Percentiles rank a stretch among this genome's conserved stretches.
These are phyloP conservation scores for Mus pahari DNA, from an alignment of 2,113 vertebrate genomes.

Conservation along the genomic window DNA sequence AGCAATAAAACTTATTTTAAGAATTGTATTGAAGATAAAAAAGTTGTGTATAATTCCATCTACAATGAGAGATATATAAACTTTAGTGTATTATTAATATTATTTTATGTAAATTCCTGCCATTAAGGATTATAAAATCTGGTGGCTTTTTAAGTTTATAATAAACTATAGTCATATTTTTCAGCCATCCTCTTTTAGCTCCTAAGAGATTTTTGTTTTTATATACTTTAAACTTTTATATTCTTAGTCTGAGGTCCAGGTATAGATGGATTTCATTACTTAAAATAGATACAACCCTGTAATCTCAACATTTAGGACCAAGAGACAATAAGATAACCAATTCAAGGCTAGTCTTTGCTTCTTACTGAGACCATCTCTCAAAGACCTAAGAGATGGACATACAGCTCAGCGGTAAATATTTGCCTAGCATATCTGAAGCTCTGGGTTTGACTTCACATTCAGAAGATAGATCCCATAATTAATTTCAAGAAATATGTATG, in stretches of 20 bases:
- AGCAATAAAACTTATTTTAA: conserved; percentile 10
- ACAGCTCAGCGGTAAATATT: neutral
- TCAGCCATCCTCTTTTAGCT: conserved; percentile 57
- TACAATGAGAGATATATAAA: conserved; percentile 1
- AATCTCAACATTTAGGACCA: neutral
- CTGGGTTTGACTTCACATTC: neutral
- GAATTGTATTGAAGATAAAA: conserved; percentile 33
- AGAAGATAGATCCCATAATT: conserved; percentile 3
- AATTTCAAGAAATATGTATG: conserved; percentile 66
- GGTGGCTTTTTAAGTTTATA: conserved; percentile 37
- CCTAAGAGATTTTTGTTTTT: neutral
- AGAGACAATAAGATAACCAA: neutral
- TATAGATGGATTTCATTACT: conserved; percentile 59
- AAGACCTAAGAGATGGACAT: neutral
- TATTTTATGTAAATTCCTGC: conserved; percentile 13
- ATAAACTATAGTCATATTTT: conserved; percentile 57
- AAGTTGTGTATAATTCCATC: conserved; percentile 16
- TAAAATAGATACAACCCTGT: conserved; percentile 33
- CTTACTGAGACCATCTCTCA: neutral
- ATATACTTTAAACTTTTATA: conserved; percentile 48
- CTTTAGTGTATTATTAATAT: conserved; percentile 25
- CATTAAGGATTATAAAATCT: conserved; percentile 55
- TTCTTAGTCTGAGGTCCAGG: conserved; percentile 65
- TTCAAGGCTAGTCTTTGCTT: neutral
- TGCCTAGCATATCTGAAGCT: neutral